A percentile compares a stretch with the other conserved stretches of the same genome.
Evolutionary conservation across 2,888 invertebrate species (phyloP).

Genomic region (Polyommatus iphigenia): DNA sequence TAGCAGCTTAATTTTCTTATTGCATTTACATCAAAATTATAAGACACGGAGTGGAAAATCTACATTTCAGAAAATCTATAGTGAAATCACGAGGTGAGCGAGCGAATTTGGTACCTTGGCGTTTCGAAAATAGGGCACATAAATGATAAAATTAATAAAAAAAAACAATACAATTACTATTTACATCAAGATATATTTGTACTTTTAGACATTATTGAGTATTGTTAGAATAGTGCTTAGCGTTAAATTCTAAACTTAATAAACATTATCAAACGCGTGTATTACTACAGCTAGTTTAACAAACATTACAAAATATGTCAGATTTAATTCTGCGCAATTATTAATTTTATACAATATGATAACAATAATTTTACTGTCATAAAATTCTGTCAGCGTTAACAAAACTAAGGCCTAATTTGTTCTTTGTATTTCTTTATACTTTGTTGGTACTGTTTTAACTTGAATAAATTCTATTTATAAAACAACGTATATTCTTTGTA

Average conservation of each 20-base stretch:
- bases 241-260: slow-evolving; percentile 38
- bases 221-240: slow-evolving; percentile 49
- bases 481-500: no score
- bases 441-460: background rate
- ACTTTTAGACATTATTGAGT: slow-evolving; percentile 59
- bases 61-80: no score
- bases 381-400: background rate
- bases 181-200: slow-evolving; percentile 47
- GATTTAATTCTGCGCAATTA: background rate
- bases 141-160: background rate
- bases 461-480: slow-evolving; percentile 1
- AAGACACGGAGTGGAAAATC: no score
- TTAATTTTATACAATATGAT: background rate
- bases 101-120: background rate
- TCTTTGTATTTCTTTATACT: background rate
- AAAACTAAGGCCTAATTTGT: background rate
- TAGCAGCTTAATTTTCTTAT: no score
- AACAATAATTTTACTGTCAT: background rate
- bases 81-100: no score
- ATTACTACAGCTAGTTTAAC: background rate
- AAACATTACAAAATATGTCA: slow-evolving; percentile 19
- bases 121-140: background rate
- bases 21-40: no score
- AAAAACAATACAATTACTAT: slow-evolving; percentile 23
- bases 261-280: slow-evolving; percentile 13